phyloP scores from a whole-genome alignment of 2,113 vertebrate species.

The Actinemys pallida region DNA sequence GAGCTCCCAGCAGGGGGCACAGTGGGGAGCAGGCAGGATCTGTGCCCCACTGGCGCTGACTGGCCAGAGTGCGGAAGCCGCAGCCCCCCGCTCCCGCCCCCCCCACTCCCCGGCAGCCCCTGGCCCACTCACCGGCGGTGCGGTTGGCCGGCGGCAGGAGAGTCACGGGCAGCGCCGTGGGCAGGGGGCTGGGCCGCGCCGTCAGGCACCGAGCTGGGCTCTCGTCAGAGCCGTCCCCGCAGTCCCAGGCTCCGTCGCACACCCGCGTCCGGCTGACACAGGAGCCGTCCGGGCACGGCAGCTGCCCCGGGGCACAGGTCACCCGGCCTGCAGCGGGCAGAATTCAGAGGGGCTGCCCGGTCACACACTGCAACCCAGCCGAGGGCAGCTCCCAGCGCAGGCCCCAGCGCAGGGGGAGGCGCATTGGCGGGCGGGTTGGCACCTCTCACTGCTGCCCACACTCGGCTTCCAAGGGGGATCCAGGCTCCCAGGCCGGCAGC shows the following conservation, averaged over 20 bases:
- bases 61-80: fast-evolving
- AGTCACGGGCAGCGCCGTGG: background rate
- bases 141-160: background rate
- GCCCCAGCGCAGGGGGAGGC: background rate
- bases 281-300: slow-evolving; percentile 79
- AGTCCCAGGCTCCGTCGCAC: slow-evolving; percentile 84
- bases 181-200: background rate
- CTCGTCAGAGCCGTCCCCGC: slow-evolving; percentile 83
- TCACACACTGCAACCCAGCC: fast-evolving
- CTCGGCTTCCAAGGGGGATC: too few species aligned
- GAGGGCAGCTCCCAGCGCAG: background rate
- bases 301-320: slow-evolving; percentile 79
- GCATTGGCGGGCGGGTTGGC: too few species aligned
- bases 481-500: background rate
- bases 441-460: too few species aligned
- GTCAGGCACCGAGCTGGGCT: slow-evolving; percentile 69
- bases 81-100: background rate
- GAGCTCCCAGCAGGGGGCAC: too few species aligned
- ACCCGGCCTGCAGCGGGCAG: slow-evolving; percentile 15
- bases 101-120: fast-evolving
- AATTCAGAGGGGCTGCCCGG: fast-evolving
- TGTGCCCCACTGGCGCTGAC: background rate
- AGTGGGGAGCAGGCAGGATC: background rate
- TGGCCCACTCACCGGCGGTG: slow-evolving; percentile 20
- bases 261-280: slow-evolving; percentile 72